These are phyloP conservation scores for Mystacornis crossleyi DNA, from an alignment of 2,113 vertebrate genomes.

Conservation along the genomic window DNA sequence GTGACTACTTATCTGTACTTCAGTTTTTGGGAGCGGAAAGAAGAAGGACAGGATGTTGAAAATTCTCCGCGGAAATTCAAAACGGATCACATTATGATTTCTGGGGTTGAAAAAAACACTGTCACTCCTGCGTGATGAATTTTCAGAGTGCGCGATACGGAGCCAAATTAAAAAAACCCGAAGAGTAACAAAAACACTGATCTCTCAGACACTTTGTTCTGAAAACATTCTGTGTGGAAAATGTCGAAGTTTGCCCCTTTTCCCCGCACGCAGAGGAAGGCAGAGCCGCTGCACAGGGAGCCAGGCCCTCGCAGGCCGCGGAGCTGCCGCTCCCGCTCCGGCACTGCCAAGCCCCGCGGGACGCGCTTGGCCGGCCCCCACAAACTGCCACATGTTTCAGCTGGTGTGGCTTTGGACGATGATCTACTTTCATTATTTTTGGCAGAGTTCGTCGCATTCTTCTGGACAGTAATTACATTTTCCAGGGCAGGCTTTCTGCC, in stretches of 20 bases:
- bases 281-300: not conserved
- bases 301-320: accelerated
- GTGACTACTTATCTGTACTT: not conserved
- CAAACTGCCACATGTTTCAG: constrained; percentile 37
- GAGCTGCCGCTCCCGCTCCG: accelerated
- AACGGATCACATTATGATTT: not conserved
- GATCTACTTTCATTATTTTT: constrained; percentile 45
- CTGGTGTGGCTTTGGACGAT: constrained; percentile 14
- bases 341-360: not conserved
- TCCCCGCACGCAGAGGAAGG: not conserved
- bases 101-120: not conserved
- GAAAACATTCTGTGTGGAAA: not conserved
- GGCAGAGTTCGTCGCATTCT: constrained; percentile 22
- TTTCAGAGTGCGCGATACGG: not conserved
- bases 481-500: constrained; percentile 60
- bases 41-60: not conserved
- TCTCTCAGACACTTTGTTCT: not conserved
- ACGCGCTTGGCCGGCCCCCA: not conserved
- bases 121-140: accelerated
- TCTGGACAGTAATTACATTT: constrained; percentile 64
- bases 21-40: not conserved
- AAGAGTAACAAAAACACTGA: not conserved
- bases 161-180: accelerated
- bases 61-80: not conserved
- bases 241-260: accelerated